phyloP scores from a whole-genome alignment of 2,113 vertebrate genomes.

The Corvus hawaiiensis region DNA sequence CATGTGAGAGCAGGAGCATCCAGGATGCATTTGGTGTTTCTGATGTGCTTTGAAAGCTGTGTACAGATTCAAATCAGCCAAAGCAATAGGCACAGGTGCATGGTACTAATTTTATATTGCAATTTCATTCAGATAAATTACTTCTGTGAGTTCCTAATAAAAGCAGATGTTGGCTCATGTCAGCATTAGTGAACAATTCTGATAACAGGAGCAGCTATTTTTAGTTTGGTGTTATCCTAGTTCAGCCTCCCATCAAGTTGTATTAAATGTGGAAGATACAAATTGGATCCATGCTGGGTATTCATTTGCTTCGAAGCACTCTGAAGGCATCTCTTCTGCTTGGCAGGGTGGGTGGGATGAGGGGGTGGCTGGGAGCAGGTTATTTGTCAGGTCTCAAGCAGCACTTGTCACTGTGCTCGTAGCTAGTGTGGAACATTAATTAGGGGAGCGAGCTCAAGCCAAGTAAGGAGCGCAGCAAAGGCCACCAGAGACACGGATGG shows the following conservation, averaged over 20 bases:
- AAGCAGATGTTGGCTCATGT: constrained; percentile 44
- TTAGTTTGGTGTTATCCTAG: background rate
- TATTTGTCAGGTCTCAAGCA: background rate
- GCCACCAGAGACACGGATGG: fast-evolving
- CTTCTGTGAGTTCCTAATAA: constrained; percentile 27
- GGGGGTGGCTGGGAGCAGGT: background rate
- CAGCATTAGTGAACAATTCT: constrained; percentile 35
- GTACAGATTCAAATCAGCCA: background rate
- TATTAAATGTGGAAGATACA: constrained; percentile 7
- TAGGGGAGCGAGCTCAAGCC: background rate
- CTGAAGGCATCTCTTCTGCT: background rate
- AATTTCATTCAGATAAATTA: constrained; percentile 47
- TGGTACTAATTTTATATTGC: background rate
- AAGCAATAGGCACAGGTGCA: background rate
- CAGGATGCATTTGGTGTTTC: background rate
- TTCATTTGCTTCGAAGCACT: background rate
- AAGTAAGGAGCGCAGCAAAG: fast-evolving
- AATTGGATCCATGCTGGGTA: background rate
- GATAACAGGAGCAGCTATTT: constrained; percentile 52
- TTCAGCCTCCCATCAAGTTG: constrained; percentile 23
- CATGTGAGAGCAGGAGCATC: background rate
- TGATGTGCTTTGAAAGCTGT: background rate
- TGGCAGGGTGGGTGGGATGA: background rate
- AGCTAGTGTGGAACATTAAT: background rate
- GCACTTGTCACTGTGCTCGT: background rate